A percentile compares a stretch with the other conserved stretches of the same genome.
phyloP scores from a whole-genome alignment of 2,888 invertebrate species.

The Leptinotarsa peninsularis region DNA sequence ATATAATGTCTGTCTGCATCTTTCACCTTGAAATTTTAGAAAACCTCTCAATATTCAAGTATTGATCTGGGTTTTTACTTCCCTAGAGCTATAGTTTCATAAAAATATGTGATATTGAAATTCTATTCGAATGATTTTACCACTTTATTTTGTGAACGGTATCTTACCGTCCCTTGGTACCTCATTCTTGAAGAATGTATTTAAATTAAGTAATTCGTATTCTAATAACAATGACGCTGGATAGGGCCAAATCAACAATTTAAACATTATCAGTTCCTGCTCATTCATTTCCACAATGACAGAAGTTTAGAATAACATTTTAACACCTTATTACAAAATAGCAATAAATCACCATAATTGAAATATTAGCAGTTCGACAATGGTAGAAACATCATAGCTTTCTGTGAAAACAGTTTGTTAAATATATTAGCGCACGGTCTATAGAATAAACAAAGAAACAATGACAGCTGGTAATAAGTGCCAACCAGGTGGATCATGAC shows the following conservation, averaged over 20 bases:
- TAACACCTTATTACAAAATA: conserved; percentile 7
- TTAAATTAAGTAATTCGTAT: conserved; percentile 8
- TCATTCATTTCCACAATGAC: conserved; percentile 1
- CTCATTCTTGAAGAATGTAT: not conserved
- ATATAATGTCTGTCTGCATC: too few species aligned
- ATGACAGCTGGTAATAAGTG: not conserved
- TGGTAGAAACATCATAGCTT: not conserved
- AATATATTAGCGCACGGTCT: conserved; percentile 10
- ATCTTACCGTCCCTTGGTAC: not conserved
- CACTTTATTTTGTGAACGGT: not conserved
- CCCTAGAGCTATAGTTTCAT: not conserved
- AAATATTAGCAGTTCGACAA: conserved; percentile 9
- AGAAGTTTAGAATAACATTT: not conserved
- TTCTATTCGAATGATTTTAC: not conserved
- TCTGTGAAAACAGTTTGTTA: conserved; percentile 1
- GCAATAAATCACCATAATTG: conserved; percentile 15
- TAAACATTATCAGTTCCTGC: not conserved
- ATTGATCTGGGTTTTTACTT: not conserved
- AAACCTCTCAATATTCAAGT: too few species aligned
- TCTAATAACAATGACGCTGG: not conserved
- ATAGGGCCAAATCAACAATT: not conserved
- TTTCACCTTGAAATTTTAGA: too few species aligned
- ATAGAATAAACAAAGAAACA: conserved; percentile 7
- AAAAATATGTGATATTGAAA: not conserved
- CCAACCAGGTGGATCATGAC: conserved; percentile 1